Evolutionary conservation across 2,797 vertebrate genomes (phyloP), one percentile per base, ranked within the genome.

Genomic region (Clamator glandarius): DNA sequence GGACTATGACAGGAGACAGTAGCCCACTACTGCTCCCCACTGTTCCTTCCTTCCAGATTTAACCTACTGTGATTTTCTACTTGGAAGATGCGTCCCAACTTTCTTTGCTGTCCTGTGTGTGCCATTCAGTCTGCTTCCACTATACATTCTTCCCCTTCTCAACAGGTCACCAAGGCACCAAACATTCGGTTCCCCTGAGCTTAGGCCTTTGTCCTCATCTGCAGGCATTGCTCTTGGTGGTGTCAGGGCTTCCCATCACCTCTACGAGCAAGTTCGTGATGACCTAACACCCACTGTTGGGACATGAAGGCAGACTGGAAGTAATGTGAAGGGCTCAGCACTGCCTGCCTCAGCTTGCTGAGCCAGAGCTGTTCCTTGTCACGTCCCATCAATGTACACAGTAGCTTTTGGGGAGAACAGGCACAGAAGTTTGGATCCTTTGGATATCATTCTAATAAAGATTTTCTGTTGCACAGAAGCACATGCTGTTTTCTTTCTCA

Each of bases 361-460:
- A 87, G 87, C 50, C 79, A 52, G 82, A 36, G 84, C 77, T 61
- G 52, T 42, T 80, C 35, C 76, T 86, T 1, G 0, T 50, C 0
- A 0, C 19, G 50, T 74, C 82, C 79, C 13, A 1, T 51, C 73
- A 20, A 52, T 0, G 3, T 73, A 61, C n/a, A 18, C 70, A 31
- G 66, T 14, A 63, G 59, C 51, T 46, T 17, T 51, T 41, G 83
- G 84, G 70, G 35, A 93, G 74, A 70, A 80, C 46, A 46, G 72
- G 74, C 79, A 64, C 23, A 17, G 41, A 90, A 78, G 63, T 61
- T 84, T 63, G 77, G 36, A 61, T 82, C 92, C 72, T 82, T 84
- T 82, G 92, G 93, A 83, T 92, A 51, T 63, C 42, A 44, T 70
- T 95, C 87, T 77, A 97, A 97, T 97, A 96, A 97, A 97, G 77